Percentiles rank a stretch among this genome's conserved stretches.
These are phyloP conservation scores for Coilia nasus DNA, from an alignment of 2,797 vertebrate species.

Conservation along the genomic window DNA sequence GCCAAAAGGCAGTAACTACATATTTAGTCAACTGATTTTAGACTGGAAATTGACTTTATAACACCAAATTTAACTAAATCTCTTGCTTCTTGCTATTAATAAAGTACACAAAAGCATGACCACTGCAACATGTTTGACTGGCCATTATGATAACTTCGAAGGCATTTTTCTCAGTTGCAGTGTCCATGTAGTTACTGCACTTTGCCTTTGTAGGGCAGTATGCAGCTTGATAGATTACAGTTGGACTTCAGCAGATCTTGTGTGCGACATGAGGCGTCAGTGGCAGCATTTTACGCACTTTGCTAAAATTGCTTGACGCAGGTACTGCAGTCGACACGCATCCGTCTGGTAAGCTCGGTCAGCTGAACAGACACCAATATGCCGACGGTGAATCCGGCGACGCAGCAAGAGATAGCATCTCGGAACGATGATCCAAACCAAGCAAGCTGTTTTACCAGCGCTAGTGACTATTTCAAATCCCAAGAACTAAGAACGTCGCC, in stretches of 20 bases:
- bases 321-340: constrained; percentile 24
- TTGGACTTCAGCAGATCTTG: background rate
- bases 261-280: constrained; percentile 15
- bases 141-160: too few relatives aligned
- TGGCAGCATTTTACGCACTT: constrained; percentile 29
- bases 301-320: constrained; percentile 28
- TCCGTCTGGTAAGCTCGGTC: background rate
- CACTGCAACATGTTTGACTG: too few relatives aligned
- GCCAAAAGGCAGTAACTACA: too few relatives aligned
- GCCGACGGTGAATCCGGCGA: background rate
- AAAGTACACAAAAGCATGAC: too few relatives aligned
- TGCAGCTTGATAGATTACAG: background rate
- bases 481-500: background rate
- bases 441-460: background rate
- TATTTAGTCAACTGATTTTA: too few relatives aligned
- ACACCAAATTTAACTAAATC: too few relatives aligned
- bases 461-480: background rate
- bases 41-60: too few relatives aligned
- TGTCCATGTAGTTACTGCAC: too few relatives aligned
- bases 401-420: background rate
- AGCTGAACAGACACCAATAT: background rate
- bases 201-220: too few relatives aligned
- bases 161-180: too few relatives aligned
- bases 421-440: background rate
- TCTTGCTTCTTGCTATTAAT: too few relatives aligned